Evolutionary conservation across 2,113 vertebrate species (phyloP).

Genomic region (Poicephalus gulielmi): DNA sequence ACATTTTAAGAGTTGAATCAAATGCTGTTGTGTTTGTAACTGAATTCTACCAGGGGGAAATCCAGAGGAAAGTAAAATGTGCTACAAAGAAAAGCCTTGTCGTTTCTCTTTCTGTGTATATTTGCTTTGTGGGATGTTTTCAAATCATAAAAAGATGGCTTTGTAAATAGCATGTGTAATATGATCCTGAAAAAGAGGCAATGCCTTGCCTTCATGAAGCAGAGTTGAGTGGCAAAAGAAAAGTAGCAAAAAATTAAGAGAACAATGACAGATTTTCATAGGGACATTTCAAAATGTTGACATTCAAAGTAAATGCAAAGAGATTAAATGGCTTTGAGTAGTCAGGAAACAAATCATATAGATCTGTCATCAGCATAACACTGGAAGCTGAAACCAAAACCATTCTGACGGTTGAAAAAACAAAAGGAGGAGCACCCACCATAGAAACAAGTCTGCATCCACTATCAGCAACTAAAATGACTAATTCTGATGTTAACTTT

Average conservation of each 20-base stretch:
- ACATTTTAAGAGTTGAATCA: not conserved
- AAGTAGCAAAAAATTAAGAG: not conserved
- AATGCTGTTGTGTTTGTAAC: not conserved
- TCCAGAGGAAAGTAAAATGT: not conserved
- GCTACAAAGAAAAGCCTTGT: not conserved
- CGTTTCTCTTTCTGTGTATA: not conserved
- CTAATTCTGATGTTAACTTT: not conserved
- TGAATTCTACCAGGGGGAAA: not conserved
- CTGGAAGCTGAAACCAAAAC: slow-evolving; percentile 14
- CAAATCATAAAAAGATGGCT: not conserved
- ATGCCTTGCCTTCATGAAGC: not conserved
- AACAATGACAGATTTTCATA: slow-evolving; percentile 18
- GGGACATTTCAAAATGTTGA: slow-evolving; percentile 50
- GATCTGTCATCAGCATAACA: slow-evolving; percentile 8
- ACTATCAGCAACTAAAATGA: not conserved
- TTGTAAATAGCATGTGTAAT: not conserved
- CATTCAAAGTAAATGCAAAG: slow-evolving; percentile 23
- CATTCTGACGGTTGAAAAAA: not conserved
- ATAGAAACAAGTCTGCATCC: not conserved
- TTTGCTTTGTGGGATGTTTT: not conserved
- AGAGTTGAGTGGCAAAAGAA: not conserved
- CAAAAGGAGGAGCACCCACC: not conserved
- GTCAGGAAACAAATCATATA: slow-evolving; percentile 10
- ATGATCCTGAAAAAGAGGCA: not conserved
- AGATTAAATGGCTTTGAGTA: slow-evolving; percentile 44